phyloP scores from a whole-genome alignment of 1,140 invertebrate species.

The Atopsyche davidsoni region DNA sequence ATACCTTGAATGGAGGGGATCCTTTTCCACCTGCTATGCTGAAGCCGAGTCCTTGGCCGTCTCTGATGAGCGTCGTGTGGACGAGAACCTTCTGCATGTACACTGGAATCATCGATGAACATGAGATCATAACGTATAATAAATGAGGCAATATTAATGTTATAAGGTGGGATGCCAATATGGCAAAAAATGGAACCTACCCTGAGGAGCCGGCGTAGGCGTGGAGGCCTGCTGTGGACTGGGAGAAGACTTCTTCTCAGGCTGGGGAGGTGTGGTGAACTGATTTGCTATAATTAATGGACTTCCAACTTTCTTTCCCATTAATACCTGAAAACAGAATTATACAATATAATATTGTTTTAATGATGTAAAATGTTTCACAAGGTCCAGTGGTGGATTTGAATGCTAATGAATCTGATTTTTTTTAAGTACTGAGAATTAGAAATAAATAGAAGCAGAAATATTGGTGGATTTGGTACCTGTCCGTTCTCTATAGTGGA shows the following conservation, averaged over 20 bases:
- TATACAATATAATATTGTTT: background rate
- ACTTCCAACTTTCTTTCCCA: constrained; percentile 35
- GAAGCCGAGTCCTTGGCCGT: constrained; percentile 85
- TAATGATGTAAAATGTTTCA: no score
- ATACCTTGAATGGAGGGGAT: constrained; percentile 73
- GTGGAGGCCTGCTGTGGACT: constrained; percentile 35
- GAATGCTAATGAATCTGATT: no score
- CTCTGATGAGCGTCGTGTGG: constrained; percentile 83
- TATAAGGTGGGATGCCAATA: background rate
- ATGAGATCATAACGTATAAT: constrained; percentile 4
- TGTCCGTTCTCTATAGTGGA: constrained; percentile 46
- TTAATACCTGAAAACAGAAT: constrained; percentile 23
- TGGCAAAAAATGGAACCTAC: constrained; percentile 35
- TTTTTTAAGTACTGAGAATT: no score
- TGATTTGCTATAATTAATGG: constrained; percentile 46
- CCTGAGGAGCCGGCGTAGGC: constrained; percentile 40
- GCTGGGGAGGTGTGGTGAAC: constrained; percentile 37
- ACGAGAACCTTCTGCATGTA: constrained; percentile 64
- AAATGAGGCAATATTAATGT: background rate
- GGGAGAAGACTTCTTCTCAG: constrained; percentile 39
- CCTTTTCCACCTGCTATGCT: constrained; percentile 93
- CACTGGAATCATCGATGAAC: no score
- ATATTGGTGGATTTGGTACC: no score
- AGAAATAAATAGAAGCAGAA: no score
- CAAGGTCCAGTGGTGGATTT: no score